phyloP scores from a whole-genome alignment of 2,113 vertebrate species.

The Gavia stellata region DNA sequence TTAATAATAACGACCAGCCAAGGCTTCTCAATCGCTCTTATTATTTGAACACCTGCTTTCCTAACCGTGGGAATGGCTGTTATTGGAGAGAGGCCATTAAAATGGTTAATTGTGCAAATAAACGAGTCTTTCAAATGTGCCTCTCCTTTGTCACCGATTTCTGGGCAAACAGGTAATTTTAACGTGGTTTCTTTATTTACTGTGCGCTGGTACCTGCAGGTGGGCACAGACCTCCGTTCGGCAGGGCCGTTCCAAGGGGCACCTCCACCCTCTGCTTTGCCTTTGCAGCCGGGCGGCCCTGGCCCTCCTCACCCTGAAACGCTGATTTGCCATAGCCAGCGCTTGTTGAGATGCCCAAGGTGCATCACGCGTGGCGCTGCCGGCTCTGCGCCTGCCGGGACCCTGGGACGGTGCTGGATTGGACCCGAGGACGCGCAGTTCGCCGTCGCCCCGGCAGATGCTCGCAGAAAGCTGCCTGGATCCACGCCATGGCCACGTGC shows the following conservation, averaged over 20 bases:
- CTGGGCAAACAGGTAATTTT: not conserved
- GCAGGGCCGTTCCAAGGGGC: not conserved
- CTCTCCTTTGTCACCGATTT: not conserved
- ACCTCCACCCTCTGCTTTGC: not conserved
- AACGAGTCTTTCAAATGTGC: not conserved
- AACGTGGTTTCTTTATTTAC: not conserved
- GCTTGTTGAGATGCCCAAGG: not conserved
- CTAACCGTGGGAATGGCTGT: not conserved
- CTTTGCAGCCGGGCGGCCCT: not conserved
- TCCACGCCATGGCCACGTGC: rapidly evolving
- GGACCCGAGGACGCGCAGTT: rapidly evolving
- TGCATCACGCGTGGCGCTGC: rapidly evolving
- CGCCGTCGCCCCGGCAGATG: not conserved
- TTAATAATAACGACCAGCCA: not conserved
- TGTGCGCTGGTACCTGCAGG: not conserved
- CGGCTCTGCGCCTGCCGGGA: rapidly evolving
- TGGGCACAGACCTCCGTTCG: not conserved
- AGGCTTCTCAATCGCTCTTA: not conserved
- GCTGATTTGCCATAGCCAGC: not conserved
- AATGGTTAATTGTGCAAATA: not conserved
- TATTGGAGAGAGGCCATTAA: not conserved
- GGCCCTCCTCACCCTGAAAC: not conserved
- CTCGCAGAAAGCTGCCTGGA: not conserved
- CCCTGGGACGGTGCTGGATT: rapidly evolving
- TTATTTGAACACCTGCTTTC: not conserved